These are phyloP conservation scores for Bimastos eiseni DNA, from an alignment of 2,888 invertebrate genomes.

Conservation along the genomic window DNA sequence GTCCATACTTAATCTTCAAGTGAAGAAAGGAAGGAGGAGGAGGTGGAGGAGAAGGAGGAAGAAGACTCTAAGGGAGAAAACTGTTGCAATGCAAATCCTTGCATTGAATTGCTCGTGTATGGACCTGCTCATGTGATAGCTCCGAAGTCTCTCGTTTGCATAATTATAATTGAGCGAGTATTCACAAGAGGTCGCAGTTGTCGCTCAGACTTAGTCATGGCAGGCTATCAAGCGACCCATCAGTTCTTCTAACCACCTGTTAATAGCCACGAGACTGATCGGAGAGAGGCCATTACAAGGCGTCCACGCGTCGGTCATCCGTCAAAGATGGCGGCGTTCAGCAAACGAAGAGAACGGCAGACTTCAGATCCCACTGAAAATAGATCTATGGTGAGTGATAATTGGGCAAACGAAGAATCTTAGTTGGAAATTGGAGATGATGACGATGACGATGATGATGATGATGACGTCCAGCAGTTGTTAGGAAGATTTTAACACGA, in stretches of 20 bases:
- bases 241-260: background rate
- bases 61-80: no score
- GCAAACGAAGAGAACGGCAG: background rate
- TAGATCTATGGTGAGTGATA: background rate
- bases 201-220: background rate
- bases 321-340: background rate
- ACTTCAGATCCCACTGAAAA: background rate
- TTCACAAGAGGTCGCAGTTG: background rate
- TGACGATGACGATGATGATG: background rate
- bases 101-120: no score
- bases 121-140: no score
- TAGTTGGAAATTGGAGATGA: background rate
- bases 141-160: no score
- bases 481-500: no score
- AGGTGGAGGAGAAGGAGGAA: background rate
- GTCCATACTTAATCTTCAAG: no score
- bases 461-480: no score
- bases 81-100: no score
- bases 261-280: background rate
- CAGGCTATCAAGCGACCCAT: background rate
- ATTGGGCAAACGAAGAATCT: background rate
- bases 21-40: background rate
- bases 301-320: background rate
- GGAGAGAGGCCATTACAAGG: background rate
- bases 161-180: background rate